phyloP scores from a whole-genome alignment of 2,888 invertebrate species.

The Xestoiulus laeticollis region DNA sequence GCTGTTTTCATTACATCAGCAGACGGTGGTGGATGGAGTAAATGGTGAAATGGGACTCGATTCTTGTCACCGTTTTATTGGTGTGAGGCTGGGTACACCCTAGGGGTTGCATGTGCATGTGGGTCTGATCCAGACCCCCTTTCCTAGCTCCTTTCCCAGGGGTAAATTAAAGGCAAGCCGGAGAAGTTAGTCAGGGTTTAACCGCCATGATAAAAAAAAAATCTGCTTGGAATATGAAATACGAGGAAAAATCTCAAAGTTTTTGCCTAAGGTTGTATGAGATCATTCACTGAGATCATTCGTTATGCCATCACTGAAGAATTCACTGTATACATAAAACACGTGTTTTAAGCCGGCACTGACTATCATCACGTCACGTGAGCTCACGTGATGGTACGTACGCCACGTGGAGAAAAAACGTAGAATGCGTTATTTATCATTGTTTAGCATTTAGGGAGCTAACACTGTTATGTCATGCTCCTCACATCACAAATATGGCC shows the following conservation, averaged over 20 bases:
- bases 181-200: not conserved
- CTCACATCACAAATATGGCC: no score
- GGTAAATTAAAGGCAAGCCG: slow-evolving; percentile 38
- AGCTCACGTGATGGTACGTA: no score
- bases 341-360: no score
- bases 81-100: not conserved
- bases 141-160: not conserved
- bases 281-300: no score
- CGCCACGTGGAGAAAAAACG: no score
- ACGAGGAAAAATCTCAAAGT: slow-evolving; percentile 5
- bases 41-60: slow-evolving; percentile 11
- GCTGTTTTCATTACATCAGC: slow-evolving; percentile 46
- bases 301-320: no score
- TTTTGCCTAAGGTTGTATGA: no score
- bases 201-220: not conserved
- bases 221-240: slow-evolving; percentile 20
- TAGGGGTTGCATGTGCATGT: not conserved
- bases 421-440: no score
- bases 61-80: slow-evolving; percentile 36
- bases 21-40: not conserved
- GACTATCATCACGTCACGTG: no score
- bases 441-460: no score
- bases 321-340: no score
- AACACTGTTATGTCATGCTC: no score
- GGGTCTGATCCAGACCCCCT: slow-evolving; percentile 30